Percentiles rank a stretch among this genome's conserved stretches.
Conservation (phyloP, 2,888 invertebrate species). For the Perizoma affinitatum region DNA sequence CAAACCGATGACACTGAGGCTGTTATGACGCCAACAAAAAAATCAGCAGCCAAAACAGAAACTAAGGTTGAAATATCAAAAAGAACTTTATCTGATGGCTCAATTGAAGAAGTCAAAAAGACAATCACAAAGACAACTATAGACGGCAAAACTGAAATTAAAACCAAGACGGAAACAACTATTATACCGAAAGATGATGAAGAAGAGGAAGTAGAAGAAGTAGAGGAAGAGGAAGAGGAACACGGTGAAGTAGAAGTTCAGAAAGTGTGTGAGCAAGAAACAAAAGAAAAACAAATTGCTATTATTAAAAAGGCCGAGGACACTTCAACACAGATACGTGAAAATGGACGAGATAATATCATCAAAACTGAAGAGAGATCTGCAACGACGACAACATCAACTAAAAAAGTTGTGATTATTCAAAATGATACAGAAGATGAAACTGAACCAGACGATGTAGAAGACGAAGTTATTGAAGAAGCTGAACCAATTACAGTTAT, state of each 20-base stretch:
- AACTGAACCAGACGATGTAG: conserved; percentile 49
- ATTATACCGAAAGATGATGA: conserved; percentile 69
- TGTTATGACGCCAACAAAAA: conserved; percentile 68
- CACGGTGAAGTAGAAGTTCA: conserved; percentile 45
- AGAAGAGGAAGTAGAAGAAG: conserved; percentile 51
- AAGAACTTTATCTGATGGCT: conserved; percentile 70
- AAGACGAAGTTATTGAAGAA: conserved; percentile 48
- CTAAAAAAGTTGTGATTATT: conserved; percentile 64
- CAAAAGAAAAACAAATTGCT: conserved; percentile 40
- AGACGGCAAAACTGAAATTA: conserved; percentile 74
- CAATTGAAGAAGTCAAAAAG: conserved; percentile 70
- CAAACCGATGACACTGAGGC: conserved; percentile 67
- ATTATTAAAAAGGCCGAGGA: conserved; percentile 41
- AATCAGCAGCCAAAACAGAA: conserved; percentile 72
- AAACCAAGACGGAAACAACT: conserved; percentile 73
- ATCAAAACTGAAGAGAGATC: conserved; percentile 66
- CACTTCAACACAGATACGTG: conserved; percentile 36
- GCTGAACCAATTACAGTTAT: conserved; percentile 46
- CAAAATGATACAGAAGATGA: conserved; percentile 56
- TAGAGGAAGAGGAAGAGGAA: conserved; percentile 53
- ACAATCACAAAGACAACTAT: conserved; percentile 75
- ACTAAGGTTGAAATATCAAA: conserved; percentile 73
- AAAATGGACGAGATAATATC: conserved; percentile 53
- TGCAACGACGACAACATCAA: conserved; percentile 61
- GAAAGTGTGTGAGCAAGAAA: conserved; percentile 43